phyloP scores from a whole-genome alignment of 2,797 vertebrate species.

The Alauda arvensis region DNA sequence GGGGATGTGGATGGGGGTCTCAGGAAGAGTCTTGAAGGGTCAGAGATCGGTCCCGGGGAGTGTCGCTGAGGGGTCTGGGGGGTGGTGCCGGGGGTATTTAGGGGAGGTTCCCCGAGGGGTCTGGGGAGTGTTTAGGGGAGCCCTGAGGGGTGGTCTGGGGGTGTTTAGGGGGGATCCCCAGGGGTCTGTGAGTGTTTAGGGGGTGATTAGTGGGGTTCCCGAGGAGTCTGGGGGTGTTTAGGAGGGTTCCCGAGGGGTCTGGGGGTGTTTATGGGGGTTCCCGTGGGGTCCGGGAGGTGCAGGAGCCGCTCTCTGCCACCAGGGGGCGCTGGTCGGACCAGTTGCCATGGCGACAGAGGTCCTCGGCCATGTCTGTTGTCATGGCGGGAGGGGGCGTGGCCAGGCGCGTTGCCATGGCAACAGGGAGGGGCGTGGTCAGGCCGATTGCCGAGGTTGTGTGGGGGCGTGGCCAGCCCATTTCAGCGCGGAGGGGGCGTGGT shows the following conservation, averaged over 20 bases:
- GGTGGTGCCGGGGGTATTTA: too few species aligned
- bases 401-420: background rate
- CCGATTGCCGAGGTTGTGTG: accelerated
- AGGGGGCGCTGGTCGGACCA: background rate
- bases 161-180: too few species aligned
- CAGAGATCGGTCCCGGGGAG: background rate
- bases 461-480: accelerated
- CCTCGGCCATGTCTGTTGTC: background rate
- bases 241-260: too few species aligned
- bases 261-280: too few species aligned
- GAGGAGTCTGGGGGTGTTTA: too few species aligned
- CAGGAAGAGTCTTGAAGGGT: too few species aligned
- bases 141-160: too few species aligned
- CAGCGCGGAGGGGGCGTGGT: accelerated
- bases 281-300: too few species aligned
- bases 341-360: background rate
- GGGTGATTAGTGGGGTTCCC: too few species aligned
- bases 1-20: too few species aligned
- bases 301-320: background rate
- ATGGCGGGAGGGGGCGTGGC: background rate
- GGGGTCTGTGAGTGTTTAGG: too few species aligned
- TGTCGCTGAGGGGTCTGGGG: too few species aligned
- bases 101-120: background rate
- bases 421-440: accelerated
- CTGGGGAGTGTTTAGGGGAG: background rate